Percentiles rank a stretch among this genome's conserved stretches.
These are phyloP conservation scores for Cherax quadricarinatus DNA, from an alignment of 1,140 invertebrate genomes.

Conservation along the genomic window DNA sequence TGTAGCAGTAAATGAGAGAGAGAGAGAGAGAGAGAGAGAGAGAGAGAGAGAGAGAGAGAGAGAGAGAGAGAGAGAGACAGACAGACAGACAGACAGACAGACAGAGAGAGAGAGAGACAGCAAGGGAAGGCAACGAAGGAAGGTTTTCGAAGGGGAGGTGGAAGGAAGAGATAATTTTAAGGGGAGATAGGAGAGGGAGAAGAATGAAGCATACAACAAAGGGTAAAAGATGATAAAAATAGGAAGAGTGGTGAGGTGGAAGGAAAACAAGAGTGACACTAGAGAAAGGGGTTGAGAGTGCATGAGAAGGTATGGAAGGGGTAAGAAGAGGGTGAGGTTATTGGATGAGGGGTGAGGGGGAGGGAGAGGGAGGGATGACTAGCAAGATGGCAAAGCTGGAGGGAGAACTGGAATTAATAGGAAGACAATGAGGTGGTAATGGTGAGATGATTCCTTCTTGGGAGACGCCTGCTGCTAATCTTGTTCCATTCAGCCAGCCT, in stretches of 20 bases:
- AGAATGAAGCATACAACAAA: no score
- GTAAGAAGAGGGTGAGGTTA: not conserved
- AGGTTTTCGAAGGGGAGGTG: no score
- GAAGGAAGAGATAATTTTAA: no score
- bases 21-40: no score
- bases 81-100: no score
- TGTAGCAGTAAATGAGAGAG: no score
- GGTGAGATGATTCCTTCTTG: not conserved
- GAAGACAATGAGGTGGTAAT: slow-evolving; percentile 17
- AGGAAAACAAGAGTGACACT: not conserved
- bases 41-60: no score
- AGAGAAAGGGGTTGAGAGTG: not conserved
- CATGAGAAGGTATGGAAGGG: not conserved
- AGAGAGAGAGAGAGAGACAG: no score
- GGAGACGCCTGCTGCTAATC: slow-evolving; percentile 1
- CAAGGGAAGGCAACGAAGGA: no score
- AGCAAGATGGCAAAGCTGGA: no score
- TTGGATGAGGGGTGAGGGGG: not conserved
- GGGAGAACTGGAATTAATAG: slow-evolving; percentile 6
- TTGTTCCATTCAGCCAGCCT: not conserved
- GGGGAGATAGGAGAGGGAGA: not conserved
- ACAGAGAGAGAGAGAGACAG: no score
- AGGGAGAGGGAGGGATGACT: not conserved
- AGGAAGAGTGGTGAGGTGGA: no score
- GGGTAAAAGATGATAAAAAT: not conserved